Base-by-base conservation (phyloP, 2,113 vertebrate species). In the Grammomys dolichurus region DNA sequence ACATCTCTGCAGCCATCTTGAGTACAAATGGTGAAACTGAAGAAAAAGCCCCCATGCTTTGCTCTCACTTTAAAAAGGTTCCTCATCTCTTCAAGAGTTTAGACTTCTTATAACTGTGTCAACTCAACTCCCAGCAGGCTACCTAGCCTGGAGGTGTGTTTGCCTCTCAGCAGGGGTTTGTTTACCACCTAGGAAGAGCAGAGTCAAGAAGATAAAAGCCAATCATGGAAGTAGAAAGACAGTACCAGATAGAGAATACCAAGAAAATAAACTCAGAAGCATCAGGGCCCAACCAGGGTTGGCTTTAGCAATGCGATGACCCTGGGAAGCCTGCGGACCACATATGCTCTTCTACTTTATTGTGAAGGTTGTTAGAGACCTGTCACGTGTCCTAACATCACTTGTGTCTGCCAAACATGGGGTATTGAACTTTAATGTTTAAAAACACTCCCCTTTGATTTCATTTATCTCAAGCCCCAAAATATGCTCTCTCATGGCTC, bases 131-230 rank as follows among this genome's bases (percentile, higher is more conserved):
- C 93, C 92, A 87, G 78, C 94, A 95, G 96, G 58, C 93, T 77
- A 40, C 78, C 85, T 95, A 73, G 77, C 96, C 93, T 96, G 2
- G 0, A 89, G 93, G 92, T 95, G 89, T 95, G 96, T 98, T 97
- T 97, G 94, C 90, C 60, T 48, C 96, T 84, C 96, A 96, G 95
- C 90, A 80, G 96, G 96, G 77, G 89, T 89, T 95, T 96, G 92
- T 97, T 96, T 95, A 96, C 92, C 94, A 76, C 96, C 92, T 75
- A 69, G 95, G 67, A 96, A 76, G 85, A 92, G 86, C 88, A 78
- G 89, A 92, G 89, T 65, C 93, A 76, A 89, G 92, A 92, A 97
- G 93, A 96, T 96, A 89, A 97, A 98, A 96, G 96, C 73, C 97
- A 97, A 94, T 96, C 95, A 92, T 26, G 56, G 67, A 90, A 97